Evolutionary conservation across 2,888 invertebrate species (phyloP).

Genomic region (Parthenolecanium corni): DNA sequence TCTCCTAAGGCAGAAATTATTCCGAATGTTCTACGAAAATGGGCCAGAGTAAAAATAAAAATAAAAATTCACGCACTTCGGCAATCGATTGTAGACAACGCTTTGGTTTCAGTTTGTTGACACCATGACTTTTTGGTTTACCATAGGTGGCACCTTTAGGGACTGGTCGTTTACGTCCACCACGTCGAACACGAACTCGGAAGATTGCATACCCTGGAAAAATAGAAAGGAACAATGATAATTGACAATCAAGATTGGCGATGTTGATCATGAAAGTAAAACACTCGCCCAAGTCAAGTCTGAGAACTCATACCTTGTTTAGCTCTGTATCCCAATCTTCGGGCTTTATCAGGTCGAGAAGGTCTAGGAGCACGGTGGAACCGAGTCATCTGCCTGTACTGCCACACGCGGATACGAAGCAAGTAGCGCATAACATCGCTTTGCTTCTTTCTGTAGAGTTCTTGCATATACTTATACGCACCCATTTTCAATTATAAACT

Average conservation of each 20-base stretch:
- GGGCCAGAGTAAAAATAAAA: no score
- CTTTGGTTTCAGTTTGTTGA: constrained; percentile 93
- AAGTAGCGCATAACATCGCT: constrained; percentile 97
- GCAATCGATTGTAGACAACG: constrained; percentile 92
- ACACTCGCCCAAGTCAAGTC: no score
- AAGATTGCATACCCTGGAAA: constrained; percentile 85
- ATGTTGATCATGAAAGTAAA: no score
- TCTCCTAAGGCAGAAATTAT: no score
- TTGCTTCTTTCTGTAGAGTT: constrained; percentile 98
- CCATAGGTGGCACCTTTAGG: constrained; percentile 97
- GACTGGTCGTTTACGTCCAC: constrained; percentile 97
- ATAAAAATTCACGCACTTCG: constrained; percentile 71
- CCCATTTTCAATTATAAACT: constrained; percentile 56
- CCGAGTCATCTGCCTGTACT: constrained; percentile 91
- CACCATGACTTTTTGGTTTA: constrained; percentile 97
- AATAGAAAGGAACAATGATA: neutral
- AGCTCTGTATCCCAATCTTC: constrained; percentile 89
- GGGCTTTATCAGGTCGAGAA: constrained; percentile 95
- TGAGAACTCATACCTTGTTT: constrained; percentile 73
- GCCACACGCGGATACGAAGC: constrained; percentile 94
- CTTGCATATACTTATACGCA: constrained; percentile 99
- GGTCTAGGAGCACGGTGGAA: constrained; percentile 91
- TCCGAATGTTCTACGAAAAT: no score
- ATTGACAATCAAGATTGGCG: neutral
- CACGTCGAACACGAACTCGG: constrained; percentile 94